Conservation (phyloP, 1,140 invertebrate species). For the Dinoponera quadriceps region DNA sequence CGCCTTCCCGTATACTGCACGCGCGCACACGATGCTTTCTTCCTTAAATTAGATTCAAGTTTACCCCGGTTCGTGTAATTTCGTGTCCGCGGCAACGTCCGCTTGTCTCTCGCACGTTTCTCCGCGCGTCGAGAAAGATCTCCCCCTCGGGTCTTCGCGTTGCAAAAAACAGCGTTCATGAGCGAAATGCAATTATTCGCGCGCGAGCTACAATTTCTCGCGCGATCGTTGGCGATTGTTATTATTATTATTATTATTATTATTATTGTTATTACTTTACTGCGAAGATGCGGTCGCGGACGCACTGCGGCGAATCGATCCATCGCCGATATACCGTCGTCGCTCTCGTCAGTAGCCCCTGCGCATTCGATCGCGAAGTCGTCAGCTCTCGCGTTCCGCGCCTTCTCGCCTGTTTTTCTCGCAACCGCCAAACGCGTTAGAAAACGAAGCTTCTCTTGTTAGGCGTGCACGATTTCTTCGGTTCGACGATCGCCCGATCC, state of each 20-base stretch:
- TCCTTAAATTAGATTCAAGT: no score
- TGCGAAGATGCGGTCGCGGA: not conserved
- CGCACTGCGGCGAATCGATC: constrained; percentile 9
- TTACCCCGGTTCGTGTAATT: no score
- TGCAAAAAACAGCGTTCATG: not conserved
- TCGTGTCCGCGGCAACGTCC: no score
- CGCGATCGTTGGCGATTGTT: not conserved
- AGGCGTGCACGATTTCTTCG: not conserved
- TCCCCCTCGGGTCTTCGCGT: no score
- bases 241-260: no score
- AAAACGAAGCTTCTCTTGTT: constrained; percentile 35
- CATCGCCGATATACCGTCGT: not conserved
- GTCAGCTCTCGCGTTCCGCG: not conserved
- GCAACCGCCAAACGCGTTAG: not conserved
- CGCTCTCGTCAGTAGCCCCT: no score
- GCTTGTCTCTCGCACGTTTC: no score
- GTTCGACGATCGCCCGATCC: not conserved
- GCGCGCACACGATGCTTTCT: not conserved
- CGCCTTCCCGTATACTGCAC: no score
- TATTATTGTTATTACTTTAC: no score
- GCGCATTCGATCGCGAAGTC: constrained; percentile 1
- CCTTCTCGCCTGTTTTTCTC: not conserved
- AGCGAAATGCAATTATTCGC: not conserved
- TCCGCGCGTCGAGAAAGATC: not conserved
- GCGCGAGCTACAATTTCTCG: not conserved